Evolutionary conservation across 2,888 invertebrate species (phyloP).

Genomic region (Palloptera scutellata): DNA sequence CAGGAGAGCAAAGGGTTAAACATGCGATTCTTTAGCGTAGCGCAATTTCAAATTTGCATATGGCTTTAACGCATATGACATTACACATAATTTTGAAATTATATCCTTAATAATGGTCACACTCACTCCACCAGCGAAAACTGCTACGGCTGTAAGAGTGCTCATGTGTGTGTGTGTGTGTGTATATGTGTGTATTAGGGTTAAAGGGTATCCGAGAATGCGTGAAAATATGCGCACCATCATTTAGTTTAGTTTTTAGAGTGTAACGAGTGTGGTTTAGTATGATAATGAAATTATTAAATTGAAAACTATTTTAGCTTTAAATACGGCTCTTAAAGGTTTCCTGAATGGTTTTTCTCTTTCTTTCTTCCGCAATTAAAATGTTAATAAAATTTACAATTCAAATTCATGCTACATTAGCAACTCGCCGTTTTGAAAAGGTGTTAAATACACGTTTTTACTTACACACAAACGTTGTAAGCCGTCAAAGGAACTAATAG

Average conservation of each 20-base stretch:
- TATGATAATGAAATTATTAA: too few relatives aligned
- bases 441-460: neutral
- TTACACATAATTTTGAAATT: constrained; percentile 48
- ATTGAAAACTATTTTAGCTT: too few relatives aligned
- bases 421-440: neutral
- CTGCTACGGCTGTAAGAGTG: constrained; percentile 19
- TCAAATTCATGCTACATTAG: constrained; percentile 3
- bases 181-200: neutral
- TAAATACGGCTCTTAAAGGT: too few relatives aligned
- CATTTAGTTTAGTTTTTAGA: too few relatives aligned
- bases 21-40: neutral
- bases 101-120: constrained; percentile 51
- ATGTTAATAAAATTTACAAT: neutral
- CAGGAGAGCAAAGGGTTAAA: constrained; percentile 4
- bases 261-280: too few relatives aligned
- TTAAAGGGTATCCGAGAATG: too few relatives aligned
- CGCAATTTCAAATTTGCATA: constrained; percentile 31
- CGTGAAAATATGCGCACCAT: too few relatives aligned
- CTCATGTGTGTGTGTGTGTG: too few relatives aligned
- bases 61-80: constrained; percentile 35
- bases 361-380: neutral
- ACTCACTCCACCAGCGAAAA: constrained; percentile 32
- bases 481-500: neutral
- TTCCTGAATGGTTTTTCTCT: too few relatives aligned
- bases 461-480: too few relatives aligned